Conservation (phyloP, 2,888 invertebrate species). For the Idaea biselata region DNA sequence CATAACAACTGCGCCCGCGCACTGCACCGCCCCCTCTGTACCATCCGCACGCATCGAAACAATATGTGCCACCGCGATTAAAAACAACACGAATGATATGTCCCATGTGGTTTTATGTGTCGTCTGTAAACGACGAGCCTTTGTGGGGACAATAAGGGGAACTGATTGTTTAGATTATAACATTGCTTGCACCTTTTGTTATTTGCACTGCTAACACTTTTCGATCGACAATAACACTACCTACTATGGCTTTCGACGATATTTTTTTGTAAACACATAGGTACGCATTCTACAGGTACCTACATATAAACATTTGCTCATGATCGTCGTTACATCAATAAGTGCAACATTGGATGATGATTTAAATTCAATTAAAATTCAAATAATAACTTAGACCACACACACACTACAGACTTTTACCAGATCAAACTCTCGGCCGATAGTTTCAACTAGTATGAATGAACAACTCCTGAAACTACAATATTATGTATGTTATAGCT, state of each 20-base stretch:
- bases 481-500: too few species aligned
- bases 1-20: conserved; percentile 56
- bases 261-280: too few species aligned
- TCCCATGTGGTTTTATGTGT: conserved; percentile 49
- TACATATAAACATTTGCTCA: too few species aligned
- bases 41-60: conserved; percentile 45
- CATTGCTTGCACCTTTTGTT: conserved; percentile 27
- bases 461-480: too few species aligned
- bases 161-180: conserved; percentile 32
- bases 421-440: too few species aligned
- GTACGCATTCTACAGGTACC: too few species aligned
- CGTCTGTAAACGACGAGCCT: conserved; percentile 38
- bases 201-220: conserved; percentile 25
- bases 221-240: conserved; percentile 5
- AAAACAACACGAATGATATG: conserved; percentile 45
- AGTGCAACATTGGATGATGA: too few species aligned
- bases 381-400: too few species aligned
- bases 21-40: conserved; percentile 45
- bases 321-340: too few species aligned
- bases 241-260: background rate
- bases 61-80: conserved; percentile 45
- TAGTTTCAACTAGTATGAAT: too few species aligned
- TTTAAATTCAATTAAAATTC: too few species aligned
- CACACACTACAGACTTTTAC: too few species aligned
- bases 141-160: conserved; percentile 32